These are phyloP conservation scores for Protosalanx chinensis DNA, from an alignment of 2,797 vertebrate genomes.

Conservation along the genomic window DNA sequence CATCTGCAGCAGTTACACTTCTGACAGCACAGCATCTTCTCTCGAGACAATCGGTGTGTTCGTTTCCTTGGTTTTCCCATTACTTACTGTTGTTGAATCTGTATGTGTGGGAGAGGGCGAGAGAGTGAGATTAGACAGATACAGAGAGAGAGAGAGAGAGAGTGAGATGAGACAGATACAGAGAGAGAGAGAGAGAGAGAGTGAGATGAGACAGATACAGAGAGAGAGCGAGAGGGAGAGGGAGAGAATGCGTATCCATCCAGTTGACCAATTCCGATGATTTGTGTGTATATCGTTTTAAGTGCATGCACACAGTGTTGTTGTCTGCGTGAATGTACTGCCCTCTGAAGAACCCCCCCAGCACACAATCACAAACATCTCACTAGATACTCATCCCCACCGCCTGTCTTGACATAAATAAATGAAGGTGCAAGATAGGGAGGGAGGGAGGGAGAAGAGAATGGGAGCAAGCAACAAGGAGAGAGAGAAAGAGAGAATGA, in stretches of 20 bases:
- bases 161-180: too few relatives aligned
- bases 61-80: neutral
- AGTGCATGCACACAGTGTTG: neutral
- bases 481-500: neutral
- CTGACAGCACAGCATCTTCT: neutral
- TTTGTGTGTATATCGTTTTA: neutral
- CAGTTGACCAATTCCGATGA: neutral
- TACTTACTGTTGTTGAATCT: neutral
- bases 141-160: too few relatives aligned
- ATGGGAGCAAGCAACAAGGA: conserved; percentile 34
- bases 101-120: too few relatives aligned
- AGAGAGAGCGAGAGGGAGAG: too few relatives aligned
- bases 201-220: too few relatives aligned
- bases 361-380: conserved; percentile 40
- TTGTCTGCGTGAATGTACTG: conserved; percentile 26
- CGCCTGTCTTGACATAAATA: conserved; percentile 46
- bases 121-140: too few relatives aligned
- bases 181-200: too few relatives aligned
- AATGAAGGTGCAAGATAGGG: conserved; percentile 40
- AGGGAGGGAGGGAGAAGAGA: conserved; percentile 39
- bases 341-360: conserved; percentile 40
- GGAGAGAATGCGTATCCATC: too few relatives aligned
- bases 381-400: conserved; percentile 32
- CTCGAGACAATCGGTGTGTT: neutral
- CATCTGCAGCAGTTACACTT: neutral